Conservation (phyloP, 2,113 vertebrate species). For the Gobiocypris rarus region DNA sequence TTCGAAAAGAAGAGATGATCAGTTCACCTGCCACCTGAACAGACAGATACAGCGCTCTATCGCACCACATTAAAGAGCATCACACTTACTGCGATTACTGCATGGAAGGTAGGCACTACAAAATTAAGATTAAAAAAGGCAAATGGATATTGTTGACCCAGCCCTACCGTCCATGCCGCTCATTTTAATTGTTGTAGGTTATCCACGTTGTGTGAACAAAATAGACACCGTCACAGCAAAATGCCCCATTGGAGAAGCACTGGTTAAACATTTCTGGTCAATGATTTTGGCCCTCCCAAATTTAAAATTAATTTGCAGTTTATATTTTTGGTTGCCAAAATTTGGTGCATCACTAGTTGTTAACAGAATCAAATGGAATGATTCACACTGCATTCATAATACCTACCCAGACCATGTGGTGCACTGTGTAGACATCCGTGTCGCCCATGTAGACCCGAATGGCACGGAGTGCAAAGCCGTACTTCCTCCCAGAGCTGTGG, state of each 20-base stretch:
- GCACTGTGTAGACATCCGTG: slow-evolving; percentile 89
- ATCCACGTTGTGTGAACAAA: no score
- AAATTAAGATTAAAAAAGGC: no score
- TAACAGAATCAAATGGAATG: not conserved
- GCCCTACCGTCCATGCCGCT: no score
- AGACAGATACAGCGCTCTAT: not conserved
- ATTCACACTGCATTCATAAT: not conserved
- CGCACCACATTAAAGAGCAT: no score
- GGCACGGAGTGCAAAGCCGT: slow-evolving; percentile 90
- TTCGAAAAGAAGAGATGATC: not conserved
- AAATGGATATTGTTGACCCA: no score
- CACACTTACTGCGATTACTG: no score
- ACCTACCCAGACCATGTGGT: slow-evolving; percentile 95
- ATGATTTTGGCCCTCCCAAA: not conserved
- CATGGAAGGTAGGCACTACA: no score
- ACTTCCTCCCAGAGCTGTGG: slow-evolving; percentile 92
- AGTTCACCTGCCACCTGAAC: not conserved
- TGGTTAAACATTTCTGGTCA: not conserved
- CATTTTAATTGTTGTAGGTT: no score
- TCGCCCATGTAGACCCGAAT: slow-evolving; percentile 97
- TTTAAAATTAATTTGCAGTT: not conserved
- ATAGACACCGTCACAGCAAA: no score
- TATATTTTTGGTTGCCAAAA: no score
- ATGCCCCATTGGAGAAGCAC: no score
- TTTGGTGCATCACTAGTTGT: not conserved